Percentiles rank a stretch among this genome's conserved stretches.
These are phyloP conservation scores for Lagodon rhomboides DNA, from an alignment of 2,797 vertebrate genomes.

Conservation along the genomic window DNA sequence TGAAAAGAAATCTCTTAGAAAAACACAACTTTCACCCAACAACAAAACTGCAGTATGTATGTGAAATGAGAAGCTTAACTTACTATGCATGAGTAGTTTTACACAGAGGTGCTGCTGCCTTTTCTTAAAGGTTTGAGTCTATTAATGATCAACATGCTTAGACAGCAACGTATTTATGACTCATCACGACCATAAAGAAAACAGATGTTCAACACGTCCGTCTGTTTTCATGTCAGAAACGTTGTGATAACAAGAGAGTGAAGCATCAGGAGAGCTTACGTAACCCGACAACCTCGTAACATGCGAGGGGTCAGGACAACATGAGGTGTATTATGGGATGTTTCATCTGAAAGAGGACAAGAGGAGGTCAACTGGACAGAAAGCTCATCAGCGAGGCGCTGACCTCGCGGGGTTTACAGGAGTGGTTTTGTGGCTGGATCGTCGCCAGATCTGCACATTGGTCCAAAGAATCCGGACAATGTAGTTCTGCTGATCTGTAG, in stretches of 20 bases:
- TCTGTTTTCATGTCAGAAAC: too few species aligned
- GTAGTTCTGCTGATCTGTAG: neutral
- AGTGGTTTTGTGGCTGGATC: conserved; percentile 12
- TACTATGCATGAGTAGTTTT: too few species aligned
- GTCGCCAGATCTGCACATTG: neutral
- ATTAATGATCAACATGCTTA: too few species aligned
- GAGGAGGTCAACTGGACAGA: conserved; percentile 63
- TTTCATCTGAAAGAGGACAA: conserved; percentile 47
- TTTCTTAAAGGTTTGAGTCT: too few species aligned
- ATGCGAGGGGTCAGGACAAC: conserved; percentile 33
- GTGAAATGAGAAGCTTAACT: too few species aligned
- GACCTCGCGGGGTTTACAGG: conserved; percentile 11
- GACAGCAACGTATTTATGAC: too few species aligned
- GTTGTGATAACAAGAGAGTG: neutral
- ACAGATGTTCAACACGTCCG: too few species aligned
- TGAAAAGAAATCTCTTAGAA: too few species aligned
- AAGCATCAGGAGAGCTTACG: conserved; percentile 45
- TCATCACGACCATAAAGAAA: too few species aligned
- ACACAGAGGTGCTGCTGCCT: too few species aligned
- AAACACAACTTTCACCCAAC: too few species aligned
- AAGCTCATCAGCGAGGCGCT: conserved; percentile 42
- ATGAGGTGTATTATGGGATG: conserved; percentile 52
- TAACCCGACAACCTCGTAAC: conserved; percentile 41
- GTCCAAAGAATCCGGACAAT: neutral
- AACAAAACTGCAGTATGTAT: too few species aligned